Evolutionary conservation across 2,113 vertebrate species (phyloP).

Genomic region (Eulacestoma nigropectus): DNA sequence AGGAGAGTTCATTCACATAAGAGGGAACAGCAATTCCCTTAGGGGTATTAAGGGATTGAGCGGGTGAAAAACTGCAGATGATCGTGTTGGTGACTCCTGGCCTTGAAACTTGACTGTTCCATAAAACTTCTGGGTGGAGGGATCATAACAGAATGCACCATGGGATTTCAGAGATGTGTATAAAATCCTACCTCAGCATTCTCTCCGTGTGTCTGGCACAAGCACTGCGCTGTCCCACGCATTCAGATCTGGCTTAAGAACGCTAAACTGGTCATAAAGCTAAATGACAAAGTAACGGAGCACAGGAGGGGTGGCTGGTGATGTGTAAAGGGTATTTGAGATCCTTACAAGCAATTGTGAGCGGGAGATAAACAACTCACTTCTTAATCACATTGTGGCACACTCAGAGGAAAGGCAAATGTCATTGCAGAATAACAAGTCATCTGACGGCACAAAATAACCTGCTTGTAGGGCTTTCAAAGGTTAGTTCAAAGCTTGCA

Average conservation of each 20-base stretch:
- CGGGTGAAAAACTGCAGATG: background rate
- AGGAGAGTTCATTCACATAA: background rate
- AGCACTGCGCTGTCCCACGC: background rate
- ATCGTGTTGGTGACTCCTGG: background rate
- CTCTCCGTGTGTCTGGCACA: background rate
- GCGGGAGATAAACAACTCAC: background rate
- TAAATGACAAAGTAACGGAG: background rate
- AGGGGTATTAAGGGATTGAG: background rate
- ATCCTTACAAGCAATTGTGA: background rate
- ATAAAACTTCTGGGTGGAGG: constrained; percentile 12
- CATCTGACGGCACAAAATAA: background rate
- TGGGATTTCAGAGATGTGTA: background rate
- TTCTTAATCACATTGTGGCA: background rate
- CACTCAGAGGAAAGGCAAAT: background rate
- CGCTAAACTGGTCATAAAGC: background rate
- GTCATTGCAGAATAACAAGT: background rate
- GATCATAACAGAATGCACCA: background rate
- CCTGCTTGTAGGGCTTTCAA: background rate
- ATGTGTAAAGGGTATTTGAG: background rate
- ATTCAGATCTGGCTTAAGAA: background rate
- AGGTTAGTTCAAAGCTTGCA: background rate
- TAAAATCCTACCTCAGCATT: constrained; percentile 7
- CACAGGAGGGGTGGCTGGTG: background rate
- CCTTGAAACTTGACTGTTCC: constrained; percentile 8
- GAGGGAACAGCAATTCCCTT: background rate